Evolutionary conservation across 2,113 vertebrate genomes (phyloP).

Genomic region (Rousettus leschenaultii): DNA sequence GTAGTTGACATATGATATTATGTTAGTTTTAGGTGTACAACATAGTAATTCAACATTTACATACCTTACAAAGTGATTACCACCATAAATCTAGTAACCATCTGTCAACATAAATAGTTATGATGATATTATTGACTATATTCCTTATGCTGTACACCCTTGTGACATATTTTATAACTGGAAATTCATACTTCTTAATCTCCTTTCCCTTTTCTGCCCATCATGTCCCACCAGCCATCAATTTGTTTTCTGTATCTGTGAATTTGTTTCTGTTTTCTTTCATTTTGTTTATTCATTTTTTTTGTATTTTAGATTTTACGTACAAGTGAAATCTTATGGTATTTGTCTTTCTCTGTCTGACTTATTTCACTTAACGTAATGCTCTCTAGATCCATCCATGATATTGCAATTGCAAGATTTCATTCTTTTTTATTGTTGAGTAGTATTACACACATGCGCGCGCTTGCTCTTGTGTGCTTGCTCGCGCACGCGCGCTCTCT

Average conservation of each 20-base stretch:
- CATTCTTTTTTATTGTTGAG: not conserved
- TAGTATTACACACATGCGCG: not conserved
- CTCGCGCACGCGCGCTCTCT: no score
- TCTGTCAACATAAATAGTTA: not conserved
- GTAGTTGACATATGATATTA: not conserved
- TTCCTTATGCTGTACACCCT: not conserved
- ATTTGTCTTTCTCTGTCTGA: not conserved
- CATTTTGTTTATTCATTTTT: not conserved
- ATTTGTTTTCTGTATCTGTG: not conserved
- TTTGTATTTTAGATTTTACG: not conserved
- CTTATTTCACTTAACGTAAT: not conserved
- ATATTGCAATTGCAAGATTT: not conserved
- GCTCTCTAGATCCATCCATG: not conserved
- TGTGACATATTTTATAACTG: not conserved
- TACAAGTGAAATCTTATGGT: not conserved
- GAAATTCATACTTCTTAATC: not conserved
- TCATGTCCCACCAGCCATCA: no score
- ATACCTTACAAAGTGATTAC: not conserved
- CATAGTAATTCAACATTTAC: not conserved
- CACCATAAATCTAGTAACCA: not conserved
- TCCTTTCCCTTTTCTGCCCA: not conserved
- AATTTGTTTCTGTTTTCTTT: not conserved
- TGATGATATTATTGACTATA: not conserved
- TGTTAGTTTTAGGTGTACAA: not conserved
- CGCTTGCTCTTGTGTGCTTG: no score